Evolutionary conservation across 2,113 vertebrate species (phyloP), one percentile per base, ranked within the genome.

Genomic region (Microtus oregoni): DNA sequence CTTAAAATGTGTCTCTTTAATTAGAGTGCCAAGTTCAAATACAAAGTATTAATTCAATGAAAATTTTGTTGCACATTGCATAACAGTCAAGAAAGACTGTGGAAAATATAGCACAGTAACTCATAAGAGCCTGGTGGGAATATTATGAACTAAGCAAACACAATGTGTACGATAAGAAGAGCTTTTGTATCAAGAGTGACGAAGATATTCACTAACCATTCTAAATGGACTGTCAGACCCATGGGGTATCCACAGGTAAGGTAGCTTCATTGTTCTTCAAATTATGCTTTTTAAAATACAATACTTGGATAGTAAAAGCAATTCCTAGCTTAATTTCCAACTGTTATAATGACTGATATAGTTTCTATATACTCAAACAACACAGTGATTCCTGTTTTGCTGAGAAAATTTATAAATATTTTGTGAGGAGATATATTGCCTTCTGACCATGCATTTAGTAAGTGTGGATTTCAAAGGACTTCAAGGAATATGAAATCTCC

Each of bases 401-500:
- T 86, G 41, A 20, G 50, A 87, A 90, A 10, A 52, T 65, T 73
- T 93, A 28, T 38, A 58, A 92, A 50, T 93, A n/a, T 82, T 78
- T 86, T 89, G 65, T 70, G 32, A 50, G 35, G 10, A 73, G 35
- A 65, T 70, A 5, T 50, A 76, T 87, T 92, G 9, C 70, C 81
- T 90, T 92, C 52, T 90, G 72, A 70, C 86, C 0, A 83, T 20
- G 44, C 81, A 55, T 82, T 95, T 61, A 41, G 44, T 61, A 88
- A 72, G 13, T 72, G 30, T 78, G 50, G 6, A 3, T 94, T 83
- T 89, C 58, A 89, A 91, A 93, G 22, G 61, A 6, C 13, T 89
- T 96, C 47, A 86, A 95, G 89, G 63, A 89, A 94, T 95, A 93
- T 88, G 79, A 58, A 58, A 58, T 94, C 58, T 87, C 41, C 19